phyloP scores from a whole-genome alignment of 2,888 invertebrate species.

The Eristalinus sepulchralis region DNA sequence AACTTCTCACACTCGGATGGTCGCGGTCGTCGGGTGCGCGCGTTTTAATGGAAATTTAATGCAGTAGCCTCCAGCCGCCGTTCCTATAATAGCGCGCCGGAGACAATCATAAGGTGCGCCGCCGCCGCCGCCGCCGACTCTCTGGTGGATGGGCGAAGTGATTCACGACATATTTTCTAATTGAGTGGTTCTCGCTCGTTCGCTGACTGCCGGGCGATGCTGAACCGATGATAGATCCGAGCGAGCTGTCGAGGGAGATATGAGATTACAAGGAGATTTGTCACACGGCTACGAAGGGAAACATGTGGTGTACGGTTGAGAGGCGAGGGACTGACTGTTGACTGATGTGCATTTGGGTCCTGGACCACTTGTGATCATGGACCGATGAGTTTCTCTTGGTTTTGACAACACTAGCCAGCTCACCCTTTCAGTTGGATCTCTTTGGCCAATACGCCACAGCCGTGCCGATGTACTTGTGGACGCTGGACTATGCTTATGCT shows the following conservation, averaged over 20 bases:
- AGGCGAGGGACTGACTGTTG: not conserved
- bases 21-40: not conserved
- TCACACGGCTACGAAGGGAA: not conserved
- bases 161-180: conserved; percentile 58
- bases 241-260: not conserved
- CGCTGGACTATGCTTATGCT: too few species aligned
- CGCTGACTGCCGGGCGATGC: not conserved
- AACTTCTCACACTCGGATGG: conserved; percentile 23
- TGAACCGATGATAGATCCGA: not conserved
- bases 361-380: too few species aligned
- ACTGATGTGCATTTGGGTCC: too few species aligned
- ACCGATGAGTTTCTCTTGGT: too few species aligned
- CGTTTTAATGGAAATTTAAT: conserved; percentile 61
- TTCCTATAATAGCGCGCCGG: conserved; percentile 30
- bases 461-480: too few species aligned
- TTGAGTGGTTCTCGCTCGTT: conserved; percentile 35
- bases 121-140: not conserved
- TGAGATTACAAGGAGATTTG: not conserved
- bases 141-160: conserved; percentile 32
- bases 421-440: too few species aligned
- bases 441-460: too few species aligned
- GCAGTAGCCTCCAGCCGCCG: conserved; percentile 62
- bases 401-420: too few species aligned
- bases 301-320: not conserved
- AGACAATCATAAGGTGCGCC: conserved; percentile 60